Evolutionary conservation across 2,113 vertebrate species (phyloP).

Genomic region (Eonycteris spelaea): DNA sequence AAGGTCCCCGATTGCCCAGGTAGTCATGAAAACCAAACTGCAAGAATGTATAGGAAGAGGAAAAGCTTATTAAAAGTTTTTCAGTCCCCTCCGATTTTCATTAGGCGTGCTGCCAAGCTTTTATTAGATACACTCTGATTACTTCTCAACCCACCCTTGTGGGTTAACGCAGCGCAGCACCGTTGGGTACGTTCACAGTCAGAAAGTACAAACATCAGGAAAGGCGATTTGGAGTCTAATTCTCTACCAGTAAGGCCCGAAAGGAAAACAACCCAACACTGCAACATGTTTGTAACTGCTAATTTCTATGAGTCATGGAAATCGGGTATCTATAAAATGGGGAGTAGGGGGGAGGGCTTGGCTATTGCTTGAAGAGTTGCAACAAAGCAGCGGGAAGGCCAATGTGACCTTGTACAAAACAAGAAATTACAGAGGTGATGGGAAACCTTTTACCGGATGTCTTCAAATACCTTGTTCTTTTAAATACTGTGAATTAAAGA

Average conservation of each 20-base stretch:
- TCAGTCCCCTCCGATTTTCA: background rate
- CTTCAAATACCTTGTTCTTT: conserved; percentile 14
- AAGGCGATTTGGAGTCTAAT: background rate
- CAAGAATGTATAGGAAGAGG: background rate
- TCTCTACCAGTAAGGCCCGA: background rate
- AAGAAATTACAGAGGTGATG: background rate
- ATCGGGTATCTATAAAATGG: background rate
- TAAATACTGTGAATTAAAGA: background rate
- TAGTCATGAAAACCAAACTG: conserved; percentile 1
- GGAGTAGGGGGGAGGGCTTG: background rate
- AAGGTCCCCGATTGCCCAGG: background rate
- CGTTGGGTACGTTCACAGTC: background rate
- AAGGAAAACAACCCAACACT: background rate
- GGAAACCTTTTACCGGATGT: background rate
- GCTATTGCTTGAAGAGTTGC: background rate
- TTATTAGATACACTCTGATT: background rate
- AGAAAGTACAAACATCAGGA: background rate
- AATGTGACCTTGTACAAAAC: background rate
- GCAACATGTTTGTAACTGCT: background rate
- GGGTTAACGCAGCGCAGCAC: background rate
- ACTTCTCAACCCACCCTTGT: background rate
- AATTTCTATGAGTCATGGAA: background rate
- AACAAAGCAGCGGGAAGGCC: background rate
- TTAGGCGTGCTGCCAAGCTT: background rate
- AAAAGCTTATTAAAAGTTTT: background rate